Conservation (phyloP, 53 echinoderm and acorn worm genomes). For the Patiria pectinifera region DNA sequence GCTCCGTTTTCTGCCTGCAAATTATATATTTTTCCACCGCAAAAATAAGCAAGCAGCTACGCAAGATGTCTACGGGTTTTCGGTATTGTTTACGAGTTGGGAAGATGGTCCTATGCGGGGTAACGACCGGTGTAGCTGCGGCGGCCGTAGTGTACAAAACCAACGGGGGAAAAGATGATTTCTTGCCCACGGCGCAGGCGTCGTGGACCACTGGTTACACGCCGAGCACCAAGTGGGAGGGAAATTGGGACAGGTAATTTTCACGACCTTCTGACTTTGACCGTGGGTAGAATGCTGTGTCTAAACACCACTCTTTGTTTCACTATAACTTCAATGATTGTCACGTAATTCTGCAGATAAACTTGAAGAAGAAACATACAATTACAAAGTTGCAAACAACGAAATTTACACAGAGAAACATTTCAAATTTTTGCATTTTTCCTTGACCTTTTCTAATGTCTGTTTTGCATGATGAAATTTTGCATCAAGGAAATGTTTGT, state of each 20-base stretch:
- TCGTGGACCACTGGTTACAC: slow-evolving; percentile 77
- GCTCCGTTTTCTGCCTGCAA: not conserved
- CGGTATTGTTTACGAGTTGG: slow-evolving; percentile 31
- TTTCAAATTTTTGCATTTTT: too few relatives aligned
- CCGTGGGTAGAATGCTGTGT: too few relatives aligned
- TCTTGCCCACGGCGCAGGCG: slow-evolving; percentile 60
- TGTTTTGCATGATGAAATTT: too few relatives aligned
- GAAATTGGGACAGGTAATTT: slow-evolving; percentile 91
- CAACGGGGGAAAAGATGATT: slow-evolving; percentile 11
- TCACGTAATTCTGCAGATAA: too few relatives aligned
- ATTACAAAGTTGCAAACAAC: too few relatives aligned
- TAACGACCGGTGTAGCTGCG: slow-evolving; percentile 72
- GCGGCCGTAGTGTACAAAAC: slow-evolving; percentile 60
- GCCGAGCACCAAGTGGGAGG: slow-evolving; percentile 86
- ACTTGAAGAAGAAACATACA: too few relatives aligned
- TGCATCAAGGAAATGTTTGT: too few relatives aligned
- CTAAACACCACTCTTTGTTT: too few relatives aligned
- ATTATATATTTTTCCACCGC: not conserved
- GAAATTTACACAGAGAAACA: too few relatives aligned
- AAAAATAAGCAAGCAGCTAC: not conserved
- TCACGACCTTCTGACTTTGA: not conserved
- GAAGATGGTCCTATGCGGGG: slow-evolving; percentile 65
- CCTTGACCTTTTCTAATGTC: too few relatives aligned
- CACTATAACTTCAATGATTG: too few relatives aligned
- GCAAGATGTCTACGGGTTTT: slow-evolving; percentile 46